Evolutionary conservation across 2,888 invertebrate species (phyloP), one percentile per base, ranked within the genome.

Genomic region (Lasioglossum calceatum): DNA sequence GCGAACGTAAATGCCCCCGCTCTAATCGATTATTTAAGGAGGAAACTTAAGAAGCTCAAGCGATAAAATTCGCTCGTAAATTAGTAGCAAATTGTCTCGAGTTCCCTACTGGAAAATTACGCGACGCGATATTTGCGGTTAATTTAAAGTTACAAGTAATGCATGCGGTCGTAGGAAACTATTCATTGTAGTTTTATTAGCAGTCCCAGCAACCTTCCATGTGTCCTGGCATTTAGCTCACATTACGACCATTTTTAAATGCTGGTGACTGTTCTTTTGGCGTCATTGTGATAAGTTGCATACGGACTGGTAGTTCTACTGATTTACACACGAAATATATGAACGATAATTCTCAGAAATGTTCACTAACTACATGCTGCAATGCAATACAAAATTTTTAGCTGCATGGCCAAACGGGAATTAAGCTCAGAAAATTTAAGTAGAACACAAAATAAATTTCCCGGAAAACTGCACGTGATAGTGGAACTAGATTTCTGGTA

Each of bases 51-150:
- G 70, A 70, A 39, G 39, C 70, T 39, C 70, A 10, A 36, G 70
- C 70, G 70, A 70, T 70, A 70, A 70, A 70, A 70, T 70, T 70
- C 70, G 39, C 70, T 23, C 70, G 70, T 70, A 70, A 70, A 70
- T 70, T 70, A 39, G 39, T 8, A 23, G 70, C 70, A 19, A 70
- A 70, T 70, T 70, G 70, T 70, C 70, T 70, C 70, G 4, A 39
- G 70, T 70, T 70, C 19, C 36, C 39, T 36, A 19, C 39, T 39
- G 70, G 70, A 39, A 67, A 67, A 67, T 67, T 67, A 67, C 67
- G 67, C 19, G 36, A 23, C 8, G 19, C 67, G 67, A 67, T 67
- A 67, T 67, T 67, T 67, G 67, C 36, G 36, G 67, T 67, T 39
- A 70, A 70, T 70, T 70, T 70, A 39, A 70, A 70, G 23, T 70